phyloP scores from a whole-genome alignment of 2,797 vertebrate genomes.

The Hypotaenidia okinawae region DNA sequence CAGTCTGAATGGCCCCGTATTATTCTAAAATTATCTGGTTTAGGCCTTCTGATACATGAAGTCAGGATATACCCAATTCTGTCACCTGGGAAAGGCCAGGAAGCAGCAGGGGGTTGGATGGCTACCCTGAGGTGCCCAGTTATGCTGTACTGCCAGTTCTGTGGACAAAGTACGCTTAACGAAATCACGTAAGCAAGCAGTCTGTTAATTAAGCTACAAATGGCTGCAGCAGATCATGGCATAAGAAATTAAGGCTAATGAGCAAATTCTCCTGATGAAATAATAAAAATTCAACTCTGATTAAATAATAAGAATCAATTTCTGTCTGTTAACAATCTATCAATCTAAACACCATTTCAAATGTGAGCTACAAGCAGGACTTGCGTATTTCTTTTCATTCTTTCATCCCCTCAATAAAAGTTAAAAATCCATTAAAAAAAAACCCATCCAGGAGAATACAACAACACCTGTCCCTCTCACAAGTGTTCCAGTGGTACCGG shows the following conservation, averaged over 20 bases:
- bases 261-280: background rate
- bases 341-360: background rate
- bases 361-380: background rate
- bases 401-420: background rate
- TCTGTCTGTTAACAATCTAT: background rate
- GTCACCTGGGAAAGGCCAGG: background rate
- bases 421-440: background rate
- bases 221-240: background rate
- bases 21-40: background rate
- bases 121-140: background rate
- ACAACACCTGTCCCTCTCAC: background rate
- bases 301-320: background rate
- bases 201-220: background rate
- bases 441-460: background rate
- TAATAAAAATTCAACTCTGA: background rate
- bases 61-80: background rate
- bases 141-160: background rate
- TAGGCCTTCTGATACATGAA: background rate
- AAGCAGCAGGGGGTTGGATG: background rate
- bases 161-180: background rate
- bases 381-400: background rate
- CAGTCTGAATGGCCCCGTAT: background rate
- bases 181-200: background rate
- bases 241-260: background rate
- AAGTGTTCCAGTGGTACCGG: background rate